Evolutionary conservation across 1,140 invertebrate genomes (phyloP), one percentile per base, ranked within the genome.

Genomic region (Procambarus virginalis): DNA sequence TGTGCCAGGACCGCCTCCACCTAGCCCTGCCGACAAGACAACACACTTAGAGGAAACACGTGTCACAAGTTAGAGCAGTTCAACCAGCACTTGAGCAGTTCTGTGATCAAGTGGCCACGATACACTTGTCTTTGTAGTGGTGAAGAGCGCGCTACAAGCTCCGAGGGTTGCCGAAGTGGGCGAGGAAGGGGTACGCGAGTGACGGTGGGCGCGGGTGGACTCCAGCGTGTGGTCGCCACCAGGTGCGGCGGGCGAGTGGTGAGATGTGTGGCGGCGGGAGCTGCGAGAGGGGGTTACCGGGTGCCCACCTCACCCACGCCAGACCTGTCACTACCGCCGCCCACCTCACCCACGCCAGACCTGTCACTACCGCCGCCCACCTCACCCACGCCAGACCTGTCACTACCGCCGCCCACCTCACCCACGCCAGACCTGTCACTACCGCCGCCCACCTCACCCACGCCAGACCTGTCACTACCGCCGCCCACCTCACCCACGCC

Each of bases 171-270:
- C 46, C 34, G 83, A 55, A 22, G 73, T 75, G 70, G 34, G 17
- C 51, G 68, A 48, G n/a, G 46, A 10, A 58, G 48, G 75, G 77
- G 85, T 73, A 87, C 58, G 85, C 78, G 85, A 87, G 85, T 87
- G 85, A 87, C 45, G 48, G 77, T 64, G 85, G 85, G 85, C 85
- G 85, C 85, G 78, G 85, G 78, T 60, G 68, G 85, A 55, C 76
- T 51, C 46, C 77, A 80, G 60, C 85, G 85, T 87, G 85, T 87
- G 85, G 80, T 58, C 85, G 85, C 85, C 85, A 87, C 85, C 85
- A 87, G 85, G 85, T 87, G 85, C 85, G 78, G 85, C 85, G 85
- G 85, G 85, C 85, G 76, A 87, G 85, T 87, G 85, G 77, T 79
- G 73, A 58, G 68, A n/a, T 84, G 68, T 86, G 85, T 87, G 85